Percentiles rank a stretch among this genome's conserved stretches.
Conservation (phyloP, 2,797 vertebrate genomes). For the Chaetodon trifasciatus region DNA sequence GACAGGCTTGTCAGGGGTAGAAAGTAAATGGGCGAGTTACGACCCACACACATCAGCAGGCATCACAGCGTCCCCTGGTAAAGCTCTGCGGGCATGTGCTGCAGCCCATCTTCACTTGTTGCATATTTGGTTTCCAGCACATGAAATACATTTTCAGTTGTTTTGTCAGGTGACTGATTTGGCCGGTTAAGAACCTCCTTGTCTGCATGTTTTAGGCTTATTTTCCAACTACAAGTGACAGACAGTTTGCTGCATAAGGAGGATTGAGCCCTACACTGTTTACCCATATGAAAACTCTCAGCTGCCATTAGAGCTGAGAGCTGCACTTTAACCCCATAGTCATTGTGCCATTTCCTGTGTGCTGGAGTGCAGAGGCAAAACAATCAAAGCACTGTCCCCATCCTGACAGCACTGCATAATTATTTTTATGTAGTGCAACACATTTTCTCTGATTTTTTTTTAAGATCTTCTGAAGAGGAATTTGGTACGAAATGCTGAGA, state of each 20-base stretch:
- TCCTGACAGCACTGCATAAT: constrained; percentile 30
- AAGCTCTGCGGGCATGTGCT: not conserved
- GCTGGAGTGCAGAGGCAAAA: not conserved
- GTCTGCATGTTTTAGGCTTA: constrained; percentile 11
- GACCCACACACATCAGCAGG: not conserved
- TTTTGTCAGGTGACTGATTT: constrained; percentile 3
- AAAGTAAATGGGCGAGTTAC: not conserved
- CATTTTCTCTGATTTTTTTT: constrained; percentile 34
- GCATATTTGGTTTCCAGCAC: not conserved
- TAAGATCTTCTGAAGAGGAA: constrained; percentile 30
- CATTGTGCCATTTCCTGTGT: constrained; percentile 29
- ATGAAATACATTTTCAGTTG: not conserved
- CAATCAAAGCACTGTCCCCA: constrained; percentile 2
- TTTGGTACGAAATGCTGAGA: constrained; percentile 28
- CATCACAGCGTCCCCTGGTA: no score
- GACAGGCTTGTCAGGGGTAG: not conserved
- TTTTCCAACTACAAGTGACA: not conserved
- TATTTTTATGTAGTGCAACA: constrained; percentile 24
- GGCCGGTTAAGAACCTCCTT: not conserved
- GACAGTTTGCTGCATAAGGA: not conserved
- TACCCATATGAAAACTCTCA: not conserved
- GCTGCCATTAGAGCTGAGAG: not conserved
- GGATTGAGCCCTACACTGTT: not conserved
- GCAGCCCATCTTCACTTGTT: not conserved
- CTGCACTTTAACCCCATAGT: not conserved